Percentiles rank a stretch among this genome's conserved stretches.
Evolutionary conservation across 2,888 invertebrate genomes (phyloP).

Genomic region (Ganaspis brasiliensis): DNA sequence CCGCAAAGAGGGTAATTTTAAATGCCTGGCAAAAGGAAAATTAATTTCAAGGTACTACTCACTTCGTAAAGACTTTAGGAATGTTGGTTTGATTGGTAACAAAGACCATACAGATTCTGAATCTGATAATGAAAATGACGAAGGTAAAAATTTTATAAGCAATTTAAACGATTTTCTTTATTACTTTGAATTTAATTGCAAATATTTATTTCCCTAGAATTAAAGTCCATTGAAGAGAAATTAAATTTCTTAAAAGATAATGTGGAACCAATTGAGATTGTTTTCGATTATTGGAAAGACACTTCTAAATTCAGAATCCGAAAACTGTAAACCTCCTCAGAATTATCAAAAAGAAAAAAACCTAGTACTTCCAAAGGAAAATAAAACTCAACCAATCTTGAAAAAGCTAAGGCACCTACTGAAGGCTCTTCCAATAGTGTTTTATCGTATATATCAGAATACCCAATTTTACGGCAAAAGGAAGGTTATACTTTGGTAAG

Average conservation of each 20-base stretch:
- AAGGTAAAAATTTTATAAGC: not conserved
- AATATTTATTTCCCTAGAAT: conserved; percentile 3
- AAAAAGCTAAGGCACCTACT: not conserved
- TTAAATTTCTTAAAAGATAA: conserved; percentile 20
- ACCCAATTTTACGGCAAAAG: not conserved
- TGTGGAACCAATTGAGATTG: not conserved
- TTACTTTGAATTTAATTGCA: conserved; percentile 4
- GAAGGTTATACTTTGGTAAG: conserved; percentile 2
- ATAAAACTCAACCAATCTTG: not conserved
- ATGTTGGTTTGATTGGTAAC: not conserved
- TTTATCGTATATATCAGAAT: not conserved
- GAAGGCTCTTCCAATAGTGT: not conserved
- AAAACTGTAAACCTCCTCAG: not conserved
- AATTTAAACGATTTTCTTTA: not conserved
- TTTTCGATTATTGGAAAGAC: conserved; percentile 30
- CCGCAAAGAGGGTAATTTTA: not conserved
- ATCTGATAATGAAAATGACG: not conserved
- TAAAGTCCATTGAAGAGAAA: conserved; percentile 4
- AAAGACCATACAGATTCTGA: not conserved
- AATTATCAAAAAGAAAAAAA: not conserved
- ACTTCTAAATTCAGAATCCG: conserved; percentile 9
- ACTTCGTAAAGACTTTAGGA: not conserved
- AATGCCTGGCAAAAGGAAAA: not conserved
- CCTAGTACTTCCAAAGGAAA: not conserved
- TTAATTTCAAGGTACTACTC: not conserved